Conservation (phyloP, 1,140 invertebrate species). For the Drosophila rhopaloa region DNA sequence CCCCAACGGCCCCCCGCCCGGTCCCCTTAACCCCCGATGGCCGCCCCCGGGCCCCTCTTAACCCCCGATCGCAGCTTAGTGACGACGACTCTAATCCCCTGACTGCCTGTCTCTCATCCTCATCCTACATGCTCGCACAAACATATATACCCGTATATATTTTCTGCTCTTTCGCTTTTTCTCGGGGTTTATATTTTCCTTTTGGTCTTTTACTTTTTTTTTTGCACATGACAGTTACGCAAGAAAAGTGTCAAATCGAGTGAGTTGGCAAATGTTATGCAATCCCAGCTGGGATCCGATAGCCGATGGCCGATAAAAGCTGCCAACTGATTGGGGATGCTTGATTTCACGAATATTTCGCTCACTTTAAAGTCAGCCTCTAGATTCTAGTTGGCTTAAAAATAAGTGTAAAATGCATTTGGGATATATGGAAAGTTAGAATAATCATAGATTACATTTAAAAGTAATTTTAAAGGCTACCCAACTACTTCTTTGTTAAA, state of each 20-base stretch:
- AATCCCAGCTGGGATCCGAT: constrained; percentile 29
- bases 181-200: constrained; percentile 32
- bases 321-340: not conserved
- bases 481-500: too few species aligned
- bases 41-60: not conserved
- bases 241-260: constrained; percentile 48
- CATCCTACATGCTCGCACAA: constrained; percentile 7
- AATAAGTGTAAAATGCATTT: too few species aligned
- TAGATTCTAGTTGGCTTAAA: not conserved
- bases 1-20: not conserved
- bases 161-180: constrained; percentile 30
- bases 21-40: not conserved
- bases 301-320: constrained; percentile 26
- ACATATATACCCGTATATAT: too few species aligned
- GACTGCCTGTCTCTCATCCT: constrained; percentile 50
- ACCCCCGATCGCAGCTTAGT: constrained; percentile 44
- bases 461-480: too few species aligned
- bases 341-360: not conserved
- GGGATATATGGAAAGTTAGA: too few species aligned
- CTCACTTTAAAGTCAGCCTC: not conserved
- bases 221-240: constrained; percentile 50
- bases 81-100: constrained; percentile 52
- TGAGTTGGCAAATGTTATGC: constrained; percentile 43
- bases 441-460: too few species aligned
- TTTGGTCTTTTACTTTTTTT: not conserved